Conservation (phyloP, 2,797 vertebrate species). For the Taenioides sp. region DNA sequence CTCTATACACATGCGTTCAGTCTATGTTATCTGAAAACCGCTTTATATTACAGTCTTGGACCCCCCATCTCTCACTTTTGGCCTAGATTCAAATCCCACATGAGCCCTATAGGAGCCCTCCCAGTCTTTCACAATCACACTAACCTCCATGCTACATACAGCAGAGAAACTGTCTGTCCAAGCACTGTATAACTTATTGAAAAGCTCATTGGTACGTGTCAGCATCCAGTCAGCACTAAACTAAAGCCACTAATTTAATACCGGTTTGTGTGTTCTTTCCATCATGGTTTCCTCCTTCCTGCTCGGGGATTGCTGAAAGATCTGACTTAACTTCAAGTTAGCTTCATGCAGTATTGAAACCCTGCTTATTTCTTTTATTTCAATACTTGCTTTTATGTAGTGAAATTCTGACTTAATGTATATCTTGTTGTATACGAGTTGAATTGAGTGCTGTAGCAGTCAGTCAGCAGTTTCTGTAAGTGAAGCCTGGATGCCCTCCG, state of each 20-base stretch:
- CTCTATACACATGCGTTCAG: background rate
- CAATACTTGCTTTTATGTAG: background rate
- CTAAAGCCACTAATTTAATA: slow-evolving; percentile 16
- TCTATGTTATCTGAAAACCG: slow-evolving; percentile 16
- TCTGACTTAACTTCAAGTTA: background rate
- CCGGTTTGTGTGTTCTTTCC: background rate
- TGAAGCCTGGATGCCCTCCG: background rate
- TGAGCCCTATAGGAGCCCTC: slow-evolving; percentile 32
- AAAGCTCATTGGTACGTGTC: background rate
- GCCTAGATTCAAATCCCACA: slow-evolving; percentile 39
- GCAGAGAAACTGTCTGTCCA: slow-evolving; percentile 12
- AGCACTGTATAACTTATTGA: slow-evolving; percentile 27
- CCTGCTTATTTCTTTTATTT: background rate
- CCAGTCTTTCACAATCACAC: slow-evolving; percentile 22
- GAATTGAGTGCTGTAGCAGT: background rate
- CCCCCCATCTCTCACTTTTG: slow-evolving; percentile 14
- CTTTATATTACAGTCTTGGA: slow-evolving; percentile 14
- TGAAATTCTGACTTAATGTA: too few relatives aligned
- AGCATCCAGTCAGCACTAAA: slow-evolving; percentile 34
- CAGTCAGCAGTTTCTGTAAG: background rate
- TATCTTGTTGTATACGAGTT: background rate
- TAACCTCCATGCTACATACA: slow-evolving; percentile 16
- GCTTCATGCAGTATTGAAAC: slow-evolving; percentile 1
- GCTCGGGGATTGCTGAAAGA: background rate
- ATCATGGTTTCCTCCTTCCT: slow-evolving; percentile 3